A percentile compares a stretch with the other conserved stretches of the same genome.
Conservation (phyloP, 2,888 invertebrate genomes). For the Myopa tessellatipennis region DNA sequence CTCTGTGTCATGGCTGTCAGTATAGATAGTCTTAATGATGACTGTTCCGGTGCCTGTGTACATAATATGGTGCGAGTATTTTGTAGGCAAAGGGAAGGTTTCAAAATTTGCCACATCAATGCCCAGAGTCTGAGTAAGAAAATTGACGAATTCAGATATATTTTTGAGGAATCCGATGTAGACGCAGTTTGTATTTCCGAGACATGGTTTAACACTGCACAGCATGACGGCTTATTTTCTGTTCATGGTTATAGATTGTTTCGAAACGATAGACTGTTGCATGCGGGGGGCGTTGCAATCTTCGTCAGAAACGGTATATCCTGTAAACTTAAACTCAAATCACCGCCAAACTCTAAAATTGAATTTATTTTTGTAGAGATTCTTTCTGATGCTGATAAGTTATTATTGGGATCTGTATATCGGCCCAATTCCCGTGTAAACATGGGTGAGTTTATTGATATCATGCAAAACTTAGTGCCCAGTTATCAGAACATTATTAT, state of each 20-base stretch:
- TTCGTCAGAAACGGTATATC: not conserved
- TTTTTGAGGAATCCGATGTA: conserved; percentile 8
- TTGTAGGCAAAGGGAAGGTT: not conserved
- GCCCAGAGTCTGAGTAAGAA: conserved; percentile 9
- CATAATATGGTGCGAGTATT: not conserved
- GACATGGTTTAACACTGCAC: not conserved
- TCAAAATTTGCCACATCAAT: conserved; percentile 5
- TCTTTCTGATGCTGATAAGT: not conserved
- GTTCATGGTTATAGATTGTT: not conserved
- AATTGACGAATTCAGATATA: conserved; percentile 11
- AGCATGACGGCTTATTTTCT: not conserved
- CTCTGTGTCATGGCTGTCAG: too few relatives aligned
- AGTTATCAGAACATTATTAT: too few relatives aligned
- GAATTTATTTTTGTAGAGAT: conserved; percentile 5
- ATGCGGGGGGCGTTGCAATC: not conserved
- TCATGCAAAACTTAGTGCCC: too few relatives aligned
- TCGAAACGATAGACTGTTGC: not conserved
- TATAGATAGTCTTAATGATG: not conserved
- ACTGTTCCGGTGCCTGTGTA: not conserved
- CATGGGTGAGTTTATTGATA: not conserved
- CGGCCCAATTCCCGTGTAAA: not conserved
- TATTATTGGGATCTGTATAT: not conserved
- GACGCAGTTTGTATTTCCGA: not conserved
- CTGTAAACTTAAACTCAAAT: not conserved
- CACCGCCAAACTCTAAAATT: not conserved